Base-by-base conservation (phyloP, 2,113 vertebrate species). In the Leptodactylus fuscus region DNA sequence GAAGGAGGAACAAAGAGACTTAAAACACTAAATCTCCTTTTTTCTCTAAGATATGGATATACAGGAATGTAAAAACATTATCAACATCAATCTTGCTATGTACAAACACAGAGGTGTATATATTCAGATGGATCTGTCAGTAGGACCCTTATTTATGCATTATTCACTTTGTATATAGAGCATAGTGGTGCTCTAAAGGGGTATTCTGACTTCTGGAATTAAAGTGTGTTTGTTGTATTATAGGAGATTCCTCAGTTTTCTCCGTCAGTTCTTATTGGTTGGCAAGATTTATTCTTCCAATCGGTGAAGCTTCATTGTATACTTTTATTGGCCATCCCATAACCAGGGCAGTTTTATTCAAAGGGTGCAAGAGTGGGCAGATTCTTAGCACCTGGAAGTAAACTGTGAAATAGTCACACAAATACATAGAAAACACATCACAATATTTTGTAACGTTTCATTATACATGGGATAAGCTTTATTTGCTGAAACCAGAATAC, bases 1-100 rank as follows among this genome's bases (percentile, higher is more conserved):
- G 71, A 84, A 76, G 82, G 41, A 84, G 71, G 53, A 75, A 75
- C 81, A 74, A 74, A 62, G 51, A 48, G 73, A 38, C 27, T 6
- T 76, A 76, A 76, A 51, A 76, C 73, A 49, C 73, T 76, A 76
- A 76, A 51, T 24, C 44, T 75, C n/a, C 5, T 36, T 7, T 34
- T n/a, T n/a, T n/a, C n/a, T 67, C 62, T 67, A 12, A 18, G 13
- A 65, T 13, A 32, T 67, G 62, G 62, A 36, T 67, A 20, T 67
- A 36, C 65, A 36, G 18, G 18, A 69, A 36, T 5, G 5, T 34
- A 67, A 20, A 67, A 34, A 67, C 16, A 3, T 62, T 24, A 32
- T 32, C 13, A 20, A 6, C 1, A 32, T 20, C 29, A 67, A 18
- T 29, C 15, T 9, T 20, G 16, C 27, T 29, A 32, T 32, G 10